Evolutionary conservation across 2,888 invertebrate species (phyloP).

Genomic region (Oligia fasciuncula): DNA sequence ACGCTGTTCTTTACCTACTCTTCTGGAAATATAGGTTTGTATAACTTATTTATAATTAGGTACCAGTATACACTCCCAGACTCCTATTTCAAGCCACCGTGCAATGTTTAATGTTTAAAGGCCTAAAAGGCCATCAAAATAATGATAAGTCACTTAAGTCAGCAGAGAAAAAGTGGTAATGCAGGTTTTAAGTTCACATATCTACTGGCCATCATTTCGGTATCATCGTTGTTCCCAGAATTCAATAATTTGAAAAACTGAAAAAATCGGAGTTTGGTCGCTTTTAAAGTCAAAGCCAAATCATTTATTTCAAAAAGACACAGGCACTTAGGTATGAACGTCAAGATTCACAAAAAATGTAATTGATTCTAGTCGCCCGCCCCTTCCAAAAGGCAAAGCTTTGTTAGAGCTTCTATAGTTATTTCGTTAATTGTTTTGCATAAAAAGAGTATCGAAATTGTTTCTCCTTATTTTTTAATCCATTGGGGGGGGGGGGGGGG

Average conservation of each 20-base stretch:
- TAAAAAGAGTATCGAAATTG: neutral
- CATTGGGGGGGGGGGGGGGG: neutral
- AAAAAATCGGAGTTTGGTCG: neutral
- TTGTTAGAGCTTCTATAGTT: neutral
- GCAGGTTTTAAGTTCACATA: neutral
- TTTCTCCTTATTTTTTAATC: neutral
- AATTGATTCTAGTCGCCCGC: too few relatives aligned
- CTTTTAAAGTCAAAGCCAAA: neutral
- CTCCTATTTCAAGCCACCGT: neutral
- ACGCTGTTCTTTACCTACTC: conserved; percentile 26
- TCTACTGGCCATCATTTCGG: neutral
- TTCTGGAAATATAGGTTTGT: conserved; percentile 20
- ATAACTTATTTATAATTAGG: conserved; percentile 8
- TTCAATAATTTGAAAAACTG: neutral
- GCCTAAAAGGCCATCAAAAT: neutral
- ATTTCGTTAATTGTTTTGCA: neutral
- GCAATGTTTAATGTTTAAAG: neutral
- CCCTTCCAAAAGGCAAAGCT: neutral
- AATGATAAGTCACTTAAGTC: neutral
- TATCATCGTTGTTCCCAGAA: neutral
- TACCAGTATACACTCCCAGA: neutral
- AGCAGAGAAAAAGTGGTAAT: neutral
- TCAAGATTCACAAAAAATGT: too few relatives aligned
- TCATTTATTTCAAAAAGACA: too few relatives aligned
- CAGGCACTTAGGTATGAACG: too few relatives aligned